phyloP scores from a whole-genome alignment of 2,797 vertebrate genomes.

The Coregonus ussuriensis region DNA sequence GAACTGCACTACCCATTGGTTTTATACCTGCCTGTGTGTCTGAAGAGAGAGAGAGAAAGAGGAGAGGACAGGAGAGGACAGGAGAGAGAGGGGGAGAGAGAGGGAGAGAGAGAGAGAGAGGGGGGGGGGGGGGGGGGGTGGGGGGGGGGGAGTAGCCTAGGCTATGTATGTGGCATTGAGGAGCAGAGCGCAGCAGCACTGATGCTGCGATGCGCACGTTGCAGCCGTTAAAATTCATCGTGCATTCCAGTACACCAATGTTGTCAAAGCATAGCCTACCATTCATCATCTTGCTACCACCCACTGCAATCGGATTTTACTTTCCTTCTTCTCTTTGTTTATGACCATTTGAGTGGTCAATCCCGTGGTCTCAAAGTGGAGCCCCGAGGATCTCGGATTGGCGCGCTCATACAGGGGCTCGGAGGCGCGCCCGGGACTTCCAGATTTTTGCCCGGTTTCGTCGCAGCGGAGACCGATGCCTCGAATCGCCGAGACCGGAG shows the following conservation, averaged over 20 bases:
- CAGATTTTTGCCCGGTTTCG: constrained; percentile 69
- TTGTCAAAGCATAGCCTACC: constrained; percentile 11
- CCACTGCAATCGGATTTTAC: constrained; percentile 26
- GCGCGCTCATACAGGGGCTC: constrained; percentile 70
- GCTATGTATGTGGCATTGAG: constrained; percentile 14
- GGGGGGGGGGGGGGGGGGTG: background rate
- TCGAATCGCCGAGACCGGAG: constrained; percentile 67
- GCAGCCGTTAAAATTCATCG: constrained; percentile 28
- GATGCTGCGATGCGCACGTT: constrained; percentile 19
- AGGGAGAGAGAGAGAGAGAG: constrained; percentile 7
- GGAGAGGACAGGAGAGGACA: background rate
- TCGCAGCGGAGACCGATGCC: constrained; percentile 59
- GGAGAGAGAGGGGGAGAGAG: constrained; percentile 4
- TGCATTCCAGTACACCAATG: constrained; percentile 3
- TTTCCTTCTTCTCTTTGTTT: constrained; percentile 31
- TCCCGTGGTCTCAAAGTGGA: constrained; percentile 55
- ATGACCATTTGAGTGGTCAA: constrained; percentile 51
- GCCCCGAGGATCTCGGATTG: constrained; percentile 66
- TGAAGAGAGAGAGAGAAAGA: background rate
- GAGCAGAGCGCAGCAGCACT: constrained; percentile 17
- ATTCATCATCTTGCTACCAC: constrained; percentile 33
- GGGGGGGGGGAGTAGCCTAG: background rate
- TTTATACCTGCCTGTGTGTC: background rate
- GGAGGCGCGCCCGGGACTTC: constrained; percentile 64
- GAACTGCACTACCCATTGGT: background rate